phyloP scores from a whole-genome alignment of 2,113 vertebrate species.

The Chauna torquata region DNA sequence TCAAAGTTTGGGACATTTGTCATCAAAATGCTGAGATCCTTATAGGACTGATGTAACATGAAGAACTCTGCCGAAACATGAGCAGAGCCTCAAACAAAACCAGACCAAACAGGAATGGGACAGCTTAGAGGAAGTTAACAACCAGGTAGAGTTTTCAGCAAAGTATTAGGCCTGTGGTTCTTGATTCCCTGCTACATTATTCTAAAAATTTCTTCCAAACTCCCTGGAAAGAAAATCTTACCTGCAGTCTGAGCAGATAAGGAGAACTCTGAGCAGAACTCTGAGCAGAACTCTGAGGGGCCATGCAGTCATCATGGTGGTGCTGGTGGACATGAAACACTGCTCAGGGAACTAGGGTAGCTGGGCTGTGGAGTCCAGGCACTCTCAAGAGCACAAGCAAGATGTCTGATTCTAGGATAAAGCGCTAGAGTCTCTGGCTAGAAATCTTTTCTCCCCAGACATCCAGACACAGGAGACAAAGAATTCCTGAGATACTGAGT shows the following conservation, averaged over 20 bases:
- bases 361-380: background rate
- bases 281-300: background rate
- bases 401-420: background rate
- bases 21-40: background rate
- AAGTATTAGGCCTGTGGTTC: background rate
- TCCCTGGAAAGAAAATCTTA: background rate
- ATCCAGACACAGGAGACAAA: background rate
- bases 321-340: fast-evolving
- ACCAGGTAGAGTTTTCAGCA: background rate
- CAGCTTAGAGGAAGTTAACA: background rate
- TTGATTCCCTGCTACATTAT: background rate
- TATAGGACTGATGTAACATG: background rate
- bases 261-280: background rate
- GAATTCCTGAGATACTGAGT: background rate
- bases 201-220: background rate
- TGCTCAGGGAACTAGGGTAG: background rate
- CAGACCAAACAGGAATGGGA: background rate
- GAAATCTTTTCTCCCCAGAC: background rate
- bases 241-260: background rate
- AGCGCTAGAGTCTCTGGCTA: background rate
- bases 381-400: background rate
- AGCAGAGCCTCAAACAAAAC: background rate
- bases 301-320: background rate
- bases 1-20: background rate
- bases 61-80: background rate